Percentiles rank a stretch among this genome's conserved stretches.
Evolutionary conservation across 2,113 vertebrate genomes (phyloP).

Genomic region (Planiliza haematocheilus): DNA sequence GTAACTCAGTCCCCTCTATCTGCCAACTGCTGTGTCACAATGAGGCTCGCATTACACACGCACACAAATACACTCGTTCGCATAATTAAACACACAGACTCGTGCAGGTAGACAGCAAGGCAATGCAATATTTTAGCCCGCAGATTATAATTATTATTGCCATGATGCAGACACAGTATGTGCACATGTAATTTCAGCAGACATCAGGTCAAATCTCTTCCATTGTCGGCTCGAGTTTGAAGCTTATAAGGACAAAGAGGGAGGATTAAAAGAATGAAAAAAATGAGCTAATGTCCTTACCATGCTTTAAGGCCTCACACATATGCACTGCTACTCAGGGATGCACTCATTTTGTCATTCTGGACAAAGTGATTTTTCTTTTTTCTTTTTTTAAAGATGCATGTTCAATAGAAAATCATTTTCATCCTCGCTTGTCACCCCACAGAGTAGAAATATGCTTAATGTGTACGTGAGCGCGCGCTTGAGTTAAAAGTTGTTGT

Average conservation of each 20-base stretch:
- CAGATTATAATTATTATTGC: background rate
- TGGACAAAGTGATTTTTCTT: constrained; percentile 39
- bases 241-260: constrained; percentile 14
- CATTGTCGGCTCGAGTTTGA: constrained; percentile 14
- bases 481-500: constrained; percentile 59
- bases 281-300: constrained; percentile 41
- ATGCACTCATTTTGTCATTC: constrained; percentile 21
- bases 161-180: background rate
- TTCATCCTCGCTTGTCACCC: constrained; percentile 62
- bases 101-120: background rate
- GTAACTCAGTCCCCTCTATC: constrained; percentile 83
- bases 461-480: constrained; percentile 28
- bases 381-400: constrained; percentile 23
- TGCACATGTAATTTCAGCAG: background rate
- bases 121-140: background rate
- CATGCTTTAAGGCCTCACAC: constrained; percentile 27
- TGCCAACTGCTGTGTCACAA: constrained; percentile 95
- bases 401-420: constrained; percentile 50
- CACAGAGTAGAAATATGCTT: constrained; percentile 63
- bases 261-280: constrained; percentile 40
- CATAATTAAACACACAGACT: constrained; percentile 11
- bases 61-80: constrained; percentile 25
- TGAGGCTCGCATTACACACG: constrained; percentile 86
- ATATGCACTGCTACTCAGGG: constrained; percentile 20
- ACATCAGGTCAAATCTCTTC: constrained; percentile 34